Base-by-base conservation (phyloP, 2,113 vertebrate genomes). In the Nanorana parkeri region DNA sequence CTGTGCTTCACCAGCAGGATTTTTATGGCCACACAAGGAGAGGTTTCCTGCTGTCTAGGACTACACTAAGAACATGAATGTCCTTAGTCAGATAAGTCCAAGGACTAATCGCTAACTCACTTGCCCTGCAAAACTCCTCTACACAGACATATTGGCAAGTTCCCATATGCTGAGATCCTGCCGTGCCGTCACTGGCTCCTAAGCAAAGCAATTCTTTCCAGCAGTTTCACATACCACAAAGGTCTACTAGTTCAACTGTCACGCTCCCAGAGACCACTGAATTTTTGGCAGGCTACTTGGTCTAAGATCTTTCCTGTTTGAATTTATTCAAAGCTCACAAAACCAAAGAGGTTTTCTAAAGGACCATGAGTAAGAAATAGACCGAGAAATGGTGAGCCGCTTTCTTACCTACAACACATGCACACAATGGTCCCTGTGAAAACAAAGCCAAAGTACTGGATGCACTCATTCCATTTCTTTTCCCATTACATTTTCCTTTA, bases 231-330 rank as follows among this genome's bases (percentile, higher is more conserved):
- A 86, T 32, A 90, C 83, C 83, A 84, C 85, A 51, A 51, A 77
- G 87, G 81, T 88, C 88, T 87, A 28, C 3, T 0, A 85, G 85
- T 71, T 88, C 73, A 83, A 86, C 75, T 83, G 83, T 77, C 78
- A 85, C 54, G 84, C 82, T 87, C 85, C 84, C 23, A 67, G 86
- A 88, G 86, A 89, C 89, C 88, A 90, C 85, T 21, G 87, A 85
- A 87, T 90, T 90, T 77, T 90, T 92, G 89, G 89, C 89, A 89
- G 78, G 20, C 65, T 78, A 26, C 26, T 29, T 71, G 81, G 88
- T 91, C 89, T 91, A 56, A 88, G 87, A 87, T 84, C 87, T 86
- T 90, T 91, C 88, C 91, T 91, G 89, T 90, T 88, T 88, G 87
- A 85, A 88, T 91, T 88, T 83, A 84, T 68, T 86, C 58, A 83